Evolutionary conservation across 2,113 vertebrate species (phyloP), one percentile per base, ranked within the genome.

Genomic region (Cyanoliseus patagonus): DNA sequence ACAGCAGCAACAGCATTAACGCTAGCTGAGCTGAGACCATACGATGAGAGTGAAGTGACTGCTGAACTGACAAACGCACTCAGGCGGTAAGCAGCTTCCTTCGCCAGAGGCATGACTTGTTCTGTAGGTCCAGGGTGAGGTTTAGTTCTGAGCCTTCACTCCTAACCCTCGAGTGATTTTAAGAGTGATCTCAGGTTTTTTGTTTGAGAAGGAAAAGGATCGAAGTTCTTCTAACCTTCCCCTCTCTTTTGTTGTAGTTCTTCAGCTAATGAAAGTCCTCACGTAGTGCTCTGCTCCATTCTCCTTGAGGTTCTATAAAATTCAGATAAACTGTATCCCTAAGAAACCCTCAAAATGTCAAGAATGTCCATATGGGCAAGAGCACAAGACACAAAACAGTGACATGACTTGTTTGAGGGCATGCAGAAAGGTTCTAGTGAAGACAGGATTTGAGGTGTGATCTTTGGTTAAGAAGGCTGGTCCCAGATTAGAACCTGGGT

Each of bases 41-140:
- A 98, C 91, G 96, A 66, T 2, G 99, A 99, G 74, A 97, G 93
- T 5, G 99, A 99, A 66, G 96, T 98, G 89, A 98, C 98, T 19
- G 96, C 97, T 6, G 99, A 99, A 79, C 97, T 99, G 28, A 96
- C 98, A 47, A 98, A 91, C 1, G 98, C 98, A 51, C 97, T 99
- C 82, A 97, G 98, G 35, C 94, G 99, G 99, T 99, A 95, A 98
- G 98, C 42, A n/a, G 13, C 33, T 55, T 77, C 49, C 27, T 39
- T 64, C 10, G 1, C 46, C 19, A 9, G 5, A 37, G 1, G 6
- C 4, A 17, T 9, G 5, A 11, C 27, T 57, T 64, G 15, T 41
- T 42, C 28, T 67, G 3, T 13, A 25, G 18, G 14, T 37, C 17
- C 23, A 25, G 33, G 9, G 3, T 1, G 5, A 10, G 7, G 11